A percentile compares a stretch with the other conserved stretches of the same genome.
phyloP scores from a whole-genome alignment of 2,113 vertebrate species.

The Arvicanthis niloticus region DNA sequence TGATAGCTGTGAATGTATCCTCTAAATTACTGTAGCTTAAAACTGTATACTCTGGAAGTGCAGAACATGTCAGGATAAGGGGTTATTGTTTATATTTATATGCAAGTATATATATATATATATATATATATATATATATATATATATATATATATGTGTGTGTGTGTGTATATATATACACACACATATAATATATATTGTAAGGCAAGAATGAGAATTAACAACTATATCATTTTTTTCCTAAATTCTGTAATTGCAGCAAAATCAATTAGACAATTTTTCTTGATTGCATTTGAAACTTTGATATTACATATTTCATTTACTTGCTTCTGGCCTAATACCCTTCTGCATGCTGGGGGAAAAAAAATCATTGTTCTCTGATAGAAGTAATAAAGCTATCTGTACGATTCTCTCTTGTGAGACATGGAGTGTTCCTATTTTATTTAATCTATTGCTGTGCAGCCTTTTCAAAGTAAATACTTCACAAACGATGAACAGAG shows the following conservation, averaged over 20 bases:
- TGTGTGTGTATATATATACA: background rate
- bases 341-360: constrained; percentile 87
- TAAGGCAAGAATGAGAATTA: constrained; percentile 39
- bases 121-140: background rate
- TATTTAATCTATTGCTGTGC: constrained; percentile 88
- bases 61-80: background rate
- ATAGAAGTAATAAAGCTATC: constrained; percentile 91
- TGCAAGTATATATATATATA: background rate
- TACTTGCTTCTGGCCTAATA: constrained; percentile 89
- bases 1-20: background rate
- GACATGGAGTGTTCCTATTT: constrained; percentile 85
- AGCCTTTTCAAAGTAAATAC: constrained; percentile 89
- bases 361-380: constrained; percentile 90
- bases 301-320: constrained; percentile 82
- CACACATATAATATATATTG: too few relatives aligned
- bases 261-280: constrained; percentile 86
- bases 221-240: constrained; percentile 48
- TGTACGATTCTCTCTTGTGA: constrained; percentile 88
- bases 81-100: constrained; percentile 1
- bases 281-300: constrained; percentile 85
- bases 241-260: constrained; percentile 70
- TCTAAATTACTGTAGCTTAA: background rate
- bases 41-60: background rate
- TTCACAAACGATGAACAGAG: constrained; percentile 85
- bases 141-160: background rate